Conservation (phyloP, 1,140 invertebrate species). For the Linepithema humile region DNA sequence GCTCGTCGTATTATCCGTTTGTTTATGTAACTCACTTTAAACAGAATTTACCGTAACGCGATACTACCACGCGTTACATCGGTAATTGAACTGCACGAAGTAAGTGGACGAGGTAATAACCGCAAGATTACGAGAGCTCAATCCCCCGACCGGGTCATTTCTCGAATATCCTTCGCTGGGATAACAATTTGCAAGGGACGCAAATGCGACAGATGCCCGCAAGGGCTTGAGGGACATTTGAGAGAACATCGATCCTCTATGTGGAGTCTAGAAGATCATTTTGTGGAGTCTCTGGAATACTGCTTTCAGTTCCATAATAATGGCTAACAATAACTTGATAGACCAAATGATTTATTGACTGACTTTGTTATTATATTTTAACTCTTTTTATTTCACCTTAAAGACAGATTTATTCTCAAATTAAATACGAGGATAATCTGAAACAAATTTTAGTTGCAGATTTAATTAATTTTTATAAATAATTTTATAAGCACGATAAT, state of each 20-base stretch:
- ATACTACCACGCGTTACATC: conserved; percentile 16
- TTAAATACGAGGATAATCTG: too few relatives aligned
- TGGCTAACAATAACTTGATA: conserved; percentile 23
- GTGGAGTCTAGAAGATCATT: background rate
- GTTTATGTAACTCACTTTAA: conserved; percentile 27
- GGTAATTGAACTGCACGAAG: conserved; percentile 23
- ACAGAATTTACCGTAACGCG: conserved; percentile 42
- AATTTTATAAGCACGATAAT: background rate
- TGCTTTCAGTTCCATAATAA: conserved; percentile 20
- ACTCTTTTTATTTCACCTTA: background rate
- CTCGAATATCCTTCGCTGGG: conserved; percentile 59
- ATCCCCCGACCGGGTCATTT: conserved; percentile 9
- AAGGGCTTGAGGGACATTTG: conserved; percentile 23
- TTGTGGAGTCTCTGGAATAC: conserved; percentile 28
- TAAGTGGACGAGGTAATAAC: conserved; percentile 25
- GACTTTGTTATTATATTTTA: background rate
- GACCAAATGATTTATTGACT: conserved; percentile 8
- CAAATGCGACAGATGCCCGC: conserved; percentile 26
- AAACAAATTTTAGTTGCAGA: too few relatives aligned
- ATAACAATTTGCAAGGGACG: conserved; percentile 70
- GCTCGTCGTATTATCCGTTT: background rate
- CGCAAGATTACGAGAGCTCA: conserved; percentile 25
- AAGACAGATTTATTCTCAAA: background rate
- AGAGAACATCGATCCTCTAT: conserved; percentile 55
- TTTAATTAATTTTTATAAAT: background rate